phyloP scores from a whole-genome alignment of 2,797 vertebrate genomes.

The Paramormyrops hopkinsi region DNA sequence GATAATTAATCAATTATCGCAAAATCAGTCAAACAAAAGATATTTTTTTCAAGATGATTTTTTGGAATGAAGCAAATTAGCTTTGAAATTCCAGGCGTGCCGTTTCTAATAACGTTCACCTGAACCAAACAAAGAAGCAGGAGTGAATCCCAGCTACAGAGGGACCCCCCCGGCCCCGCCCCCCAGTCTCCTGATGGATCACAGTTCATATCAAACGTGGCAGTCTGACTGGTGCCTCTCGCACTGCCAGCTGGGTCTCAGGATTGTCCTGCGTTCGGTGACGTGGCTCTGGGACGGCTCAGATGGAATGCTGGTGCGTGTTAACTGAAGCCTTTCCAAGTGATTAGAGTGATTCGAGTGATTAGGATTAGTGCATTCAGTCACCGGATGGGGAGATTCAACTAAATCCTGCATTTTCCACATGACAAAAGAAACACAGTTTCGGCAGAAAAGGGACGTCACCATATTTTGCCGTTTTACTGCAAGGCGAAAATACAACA shows the following conservation, averaged over 20 bases:
- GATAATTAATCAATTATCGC: neutral
- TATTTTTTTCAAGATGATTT: neutral
- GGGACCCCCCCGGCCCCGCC: neutral
- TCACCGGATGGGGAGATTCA: neutral
- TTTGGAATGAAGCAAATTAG: neutral
- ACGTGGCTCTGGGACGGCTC: slow-evolving; percentile 48
- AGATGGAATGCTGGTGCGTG: slow-evolving; percentile 29
- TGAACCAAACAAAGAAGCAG: neutral
- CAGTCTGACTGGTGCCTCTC: slow-evolving; percentile 40
- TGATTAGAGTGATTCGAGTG: neutral
- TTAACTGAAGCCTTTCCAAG: neutral
- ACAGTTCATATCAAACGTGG: slow-evolving; percentile 34
- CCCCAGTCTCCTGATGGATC: neutral
- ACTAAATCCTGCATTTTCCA: neutral
- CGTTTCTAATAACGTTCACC: neutral
- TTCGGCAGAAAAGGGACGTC: neutral
- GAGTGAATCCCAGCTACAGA: neutral
- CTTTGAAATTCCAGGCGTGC: neutral
- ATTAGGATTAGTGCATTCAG: neutral
- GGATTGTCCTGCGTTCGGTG: slow-evolving; percentile 23
- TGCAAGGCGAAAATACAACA: neutral
- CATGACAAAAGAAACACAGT: neutral
- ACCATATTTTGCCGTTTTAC: neutral
- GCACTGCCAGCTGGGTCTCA: slow-evolving; percentile 38
- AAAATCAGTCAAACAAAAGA: neutral